phyloP scores from a whole-genome alignment of 2,797 vertebrate genomes.

The Avahi laniger region DNA sequence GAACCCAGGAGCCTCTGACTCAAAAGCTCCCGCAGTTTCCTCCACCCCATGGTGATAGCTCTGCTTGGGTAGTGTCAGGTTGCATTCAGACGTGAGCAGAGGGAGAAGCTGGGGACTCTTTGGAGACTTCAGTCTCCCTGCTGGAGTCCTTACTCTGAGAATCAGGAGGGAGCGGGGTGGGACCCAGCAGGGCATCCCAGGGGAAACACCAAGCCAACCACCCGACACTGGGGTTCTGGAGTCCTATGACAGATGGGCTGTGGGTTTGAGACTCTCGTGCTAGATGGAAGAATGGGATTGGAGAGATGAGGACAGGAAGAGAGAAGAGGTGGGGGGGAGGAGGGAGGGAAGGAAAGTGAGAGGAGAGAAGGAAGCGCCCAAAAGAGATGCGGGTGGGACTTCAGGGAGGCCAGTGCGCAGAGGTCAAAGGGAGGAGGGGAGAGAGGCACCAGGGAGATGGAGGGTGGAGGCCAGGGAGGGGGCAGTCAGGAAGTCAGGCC shows the following conservation, averaged over 20 bases:
- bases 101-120: background rate
- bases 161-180: background rate
- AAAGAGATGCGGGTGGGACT: background rate
- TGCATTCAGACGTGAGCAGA: background rate
- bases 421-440: background rate
- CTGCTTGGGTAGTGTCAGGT: background rate
- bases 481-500: too few species aligned
- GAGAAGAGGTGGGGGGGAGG: background rate
- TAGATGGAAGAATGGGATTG: background rate
- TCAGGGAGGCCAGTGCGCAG: background rate
- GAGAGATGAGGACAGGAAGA: background rate
- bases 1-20: background rate
- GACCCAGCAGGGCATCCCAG: background rate
- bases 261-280: background rate
- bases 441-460: background rate
- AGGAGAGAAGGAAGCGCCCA: background rate
- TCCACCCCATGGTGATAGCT: background rate
- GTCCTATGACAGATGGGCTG: background rate
- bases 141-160: background rate
- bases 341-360: background rate
- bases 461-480: background rate
- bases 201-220: background rate
- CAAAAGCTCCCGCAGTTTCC: background rate
- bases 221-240: background rate
- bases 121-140: background rate